Evolutionary conservation across 2,888 invertebrate species (phyloP), one percentile per base, ranked within the genome.

Genomic region (Eledona agricola): DNA sequence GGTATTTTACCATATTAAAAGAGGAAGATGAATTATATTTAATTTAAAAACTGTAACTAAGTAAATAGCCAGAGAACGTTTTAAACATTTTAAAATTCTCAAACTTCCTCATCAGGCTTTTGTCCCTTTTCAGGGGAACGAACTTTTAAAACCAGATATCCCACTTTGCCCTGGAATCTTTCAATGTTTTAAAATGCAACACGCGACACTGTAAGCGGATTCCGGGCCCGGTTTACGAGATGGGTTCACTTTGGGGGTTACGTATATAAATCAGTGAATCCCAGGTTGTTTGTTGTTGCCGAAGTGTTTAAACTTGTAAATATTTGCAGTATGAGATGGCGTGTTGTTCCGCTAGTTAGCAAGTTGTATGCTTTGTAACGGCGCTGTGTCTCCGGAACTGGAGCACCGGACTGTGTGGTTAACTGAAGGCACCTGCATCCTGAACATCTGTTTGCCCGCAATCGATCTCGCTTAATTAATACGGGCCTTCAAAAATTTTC

Each of bases 401-500:
- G 23, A 37, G 12, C 28, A 29, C 34, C 22, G 52, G 43, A 49
- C 54, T 40, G 17, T 35, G 43, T 15, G 54, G 50, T 29, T 37
- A 43, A 37, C 29, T 54, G 37, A 50, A 54, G 49, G 31, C 54
- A 54, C 54, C 54, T 54, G 54, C 43, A 50, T 53, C 53, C 47
- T 37, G 51, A 52, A 31, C 38, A 47, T 13, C 40, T 45, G 40
- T 54, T 49, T 32, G 17, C 37, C 20, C 29, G 51, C 22, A 28
- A 57, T 52, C 46, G 56, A 53, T 57, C 56, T 56, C 42, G 37
- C 40, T 49, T 57, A 57, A 57, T 57, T 52, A 57, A 57, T 57
- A 43, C n/a, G n/a, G n/a, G n/a, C n/a, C n/a, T n/a, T n/a, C n/a
- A n/a, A n/a, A n/a, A n/a, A n/a, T n/a, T n/a, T n/a, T n/a, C n/a